These are phyloP conservation scores for Tortricodes alternella DNA, from an alignment of 2,888 invertebrate species.

Conservation along the genomic window DNA sequence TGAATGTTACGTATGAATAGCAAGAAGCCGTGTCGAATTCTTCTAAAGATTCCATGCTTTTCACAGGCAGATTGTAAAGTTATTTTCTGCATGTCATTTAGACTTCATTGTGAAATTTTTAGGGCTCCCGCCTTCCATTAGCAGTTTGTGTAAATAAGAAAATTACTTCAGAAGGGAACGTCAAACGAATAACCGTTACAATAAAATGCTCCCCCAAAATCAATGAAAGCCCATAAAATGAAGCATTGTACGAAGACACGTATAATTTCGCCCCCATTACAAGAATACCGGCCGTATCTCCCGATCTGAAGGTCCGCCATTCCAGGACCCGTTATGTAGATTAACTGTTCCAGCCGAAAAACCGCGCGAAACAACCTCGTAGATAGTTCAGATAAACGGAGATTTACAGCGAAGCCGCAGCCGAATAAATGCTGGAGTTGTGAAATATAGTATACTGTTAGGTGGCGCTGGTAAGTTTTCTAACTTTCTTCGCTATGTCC, in stretches of 20 bases:
- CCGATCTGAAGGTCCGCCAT: constrained; percentile 36
- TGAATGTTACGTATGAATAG: no score
- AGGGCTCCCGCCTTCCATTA: no score
- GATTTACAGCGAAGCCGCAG: constrained; percentile 30
- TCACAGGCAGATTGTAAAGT: no score
- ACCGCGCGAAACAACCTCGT: constrained; percentile 18
- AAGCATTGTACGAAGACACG: constrained; percentile 19
- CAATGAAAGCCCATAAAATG: constrained; percentile 24
- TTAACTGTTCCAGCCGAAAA: constrained; percentile 54
- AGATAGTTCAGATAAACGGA: constrained; percentile 40
- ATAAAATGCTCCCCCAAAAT: constrained; percentile 12
- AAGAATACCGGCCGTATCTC: constrained; percentile 2
- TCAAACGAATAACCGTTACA: no score
- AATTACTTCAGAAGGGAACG: background rate
- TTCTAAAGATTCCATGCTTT: no score
- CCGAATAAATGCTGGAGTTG: background rate
- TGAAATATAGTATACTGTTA: no score
- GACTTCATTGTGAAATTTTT: no score
- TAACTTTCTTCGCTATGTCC: no score
- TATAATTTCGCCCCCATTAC: constrained; percentile 25
- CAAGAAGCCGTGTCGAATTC: no score
- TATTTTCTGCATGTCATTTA: no score
- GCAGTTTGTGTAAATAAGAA: background rate
- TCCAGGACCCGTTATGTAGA: constrained; percentile 58
- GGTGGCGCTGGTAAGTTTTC: no score